Base-by-base conservation (phyloP, 2,888 invertebrate genomes). In the Gymnosoma rotundatum region DNA sequence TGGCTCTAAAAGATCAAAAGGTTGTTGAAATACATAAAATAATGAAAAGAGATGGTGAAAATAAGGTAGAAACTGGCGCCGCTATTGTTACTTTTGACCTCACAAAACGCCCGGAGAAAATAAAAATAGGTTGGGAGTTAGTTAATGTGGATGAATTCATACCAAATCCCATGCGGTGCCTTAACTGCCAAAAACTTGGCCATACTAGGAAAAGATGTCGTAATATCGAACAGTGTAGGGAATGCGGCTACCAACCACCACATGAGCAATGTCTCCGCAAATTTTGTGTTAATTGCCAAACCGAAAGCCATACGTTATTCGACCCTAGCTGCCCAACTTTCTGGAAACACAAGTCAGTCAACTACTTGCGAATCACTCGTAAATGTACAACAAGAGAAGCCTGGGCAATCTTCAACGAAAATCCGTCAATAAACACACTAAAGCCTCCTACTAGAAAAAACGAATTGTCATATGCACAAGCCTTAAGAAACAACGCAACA, bases 51-150 rank as follows among this genome's bases (percentile, higher is more conserved):
- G 52, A 21, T 10, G 61, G 38, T 18, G 61, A 63, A 4, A 61
- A 38, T 42, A 14, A 42, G 14, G 36, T 54, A 21, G 63, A 70
- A 25, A 70, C 73, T 20, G 79, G 73, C 16, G 73, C 73, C 14
- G 73, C 79, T 18, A 48, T 66, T 8, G 20, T 73, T 25, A 73
- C 79, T 12, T 66, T 73, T 54, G 64, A 79, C 20, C 42, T 78
- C 4, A 61, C 69, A 0, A 16, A 54, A 21, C 60, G 78, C 9
- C 78, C 69, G 0, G 61, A 69, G 10, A 9, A 20, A 18, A 21
- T 63, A 18, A 64, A 42, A 36, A 16, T 69, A 32, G 66, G 58
- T 5, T 79, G 58, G 78, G 64, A 72, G 32, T 50, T 48, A 50
- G 66, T 79, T 10, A 9, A 16, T 7, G 72, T 73, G 2, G 54